Evolutionary conservation across 2,888 invertebrate genomes (phyloP).

Genomic region (Sphinx pinastri): DNA sequence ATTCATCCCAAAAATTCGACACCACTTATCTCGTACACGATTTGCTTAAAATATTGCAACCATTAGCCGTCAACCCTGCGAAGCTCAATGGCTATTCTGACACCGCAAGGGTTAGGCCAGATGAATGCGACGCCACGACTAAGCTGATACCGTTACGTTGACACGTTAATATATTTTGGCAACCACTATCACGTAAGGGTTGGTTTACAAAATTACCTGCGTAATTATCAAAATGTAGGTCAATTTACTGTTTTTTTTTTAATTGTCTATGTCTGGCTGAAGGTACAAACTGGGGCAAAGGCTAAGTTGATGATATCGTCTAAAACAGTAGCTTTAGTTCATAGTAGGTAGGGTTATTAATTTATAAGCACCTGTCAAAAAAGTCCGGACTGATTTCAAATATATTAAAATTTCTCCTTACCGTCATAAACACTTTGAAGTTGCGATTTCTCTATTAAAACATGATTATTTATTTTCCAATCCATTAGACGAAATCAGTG

Average conservation of each 20-base stretch:
- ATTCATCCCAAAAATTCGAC: conserved; percentile 7
- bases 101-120: conserved; percentile 68
- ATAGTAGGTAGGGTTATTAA: no score
- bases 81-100: conserved; percentile 65
- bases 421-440: not conserved
- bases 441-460: not conserved
- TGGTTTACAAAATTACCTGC: conserved; percentile 20
- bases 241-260: no score
- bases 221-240: not conserved
- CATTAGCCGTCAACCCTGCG: conserved; percentile 54
- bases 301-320: no score
- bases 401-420: no score
- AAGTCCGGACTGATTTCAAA: no score
- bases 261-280: no score
- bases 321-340: no score
- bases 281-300: no score
- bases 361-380: no score
- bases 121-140: conserved; percentile 68
- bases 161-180: conserved; percentile 56
- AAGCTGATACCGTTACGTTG: conserved; percentile 62
- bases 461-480: conserved; percentile 51
- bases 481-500: conserved; percentile 58
- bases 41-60: conserved; percentile 66
- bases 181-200: conserved; percentile 21
- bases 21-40: conserved; percentile 13